Evolutionary conservation across 2,113 vertebrate genomes (phyloP).

Genomic region (Columbina picui): DNA sequence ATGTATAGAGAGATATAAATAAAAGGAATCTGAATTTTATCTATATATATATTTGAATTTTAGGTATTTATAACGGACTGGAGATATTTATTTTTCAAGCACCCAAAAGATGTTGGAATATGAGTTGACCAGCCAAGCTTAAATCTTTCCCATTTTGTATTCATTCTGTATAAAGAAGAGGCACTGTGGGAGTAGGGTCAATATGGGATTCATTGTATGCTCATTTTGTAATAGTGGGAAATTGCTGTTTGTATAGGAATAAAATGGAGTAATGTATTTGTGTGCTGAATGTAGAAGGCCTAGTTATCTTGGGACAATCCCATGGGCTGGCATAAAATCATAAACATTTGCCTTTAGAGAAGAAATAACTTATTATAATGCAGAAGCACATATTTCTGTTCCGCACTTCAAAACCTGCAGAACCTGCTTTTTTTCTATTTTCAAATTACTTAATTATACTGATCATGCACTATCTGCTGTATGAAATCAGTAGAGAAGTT

Average conservation of each 20-base stretch:
- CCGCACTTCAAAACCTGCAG: not conserved
- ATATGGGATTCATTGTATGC: not conserved
- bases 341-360: constrained; percentile 32
- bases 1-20: not conserved
- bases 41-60: not conserved
- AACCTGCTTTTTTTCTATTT: constrained; percentile 9
- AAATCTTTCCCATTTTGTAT: not conserved
- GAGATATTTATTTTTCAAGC: not conserved
- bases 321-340: constrained; percentile 7
- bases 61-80: not conserved
- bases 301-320: constrained; percentile 21
- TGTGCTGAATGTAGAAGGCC: constrained; percentile 34
- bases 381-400: constrained; percentile 1
- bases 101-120: not conserved
- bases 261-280: constrained; percentile 18
- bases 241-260: constrained; percentile 44
- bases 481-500: not conserved
- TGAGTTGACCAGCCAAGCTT: not conserved
- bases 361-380: constrained; percentile 42
- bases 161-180: not conserved
- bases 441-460: constrained; percentile 25
- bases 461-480: not conserved
- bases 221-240: constrained; percentile 10
- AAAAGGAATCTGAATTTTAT: not conserved
- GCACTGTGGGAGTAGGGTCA: not conserved